Evolutionary conservation across 2,888 invertebrate species (phyloP), one percentile per base, ranked within the genome.

Genomic region (Junonia oenone): DNA sequence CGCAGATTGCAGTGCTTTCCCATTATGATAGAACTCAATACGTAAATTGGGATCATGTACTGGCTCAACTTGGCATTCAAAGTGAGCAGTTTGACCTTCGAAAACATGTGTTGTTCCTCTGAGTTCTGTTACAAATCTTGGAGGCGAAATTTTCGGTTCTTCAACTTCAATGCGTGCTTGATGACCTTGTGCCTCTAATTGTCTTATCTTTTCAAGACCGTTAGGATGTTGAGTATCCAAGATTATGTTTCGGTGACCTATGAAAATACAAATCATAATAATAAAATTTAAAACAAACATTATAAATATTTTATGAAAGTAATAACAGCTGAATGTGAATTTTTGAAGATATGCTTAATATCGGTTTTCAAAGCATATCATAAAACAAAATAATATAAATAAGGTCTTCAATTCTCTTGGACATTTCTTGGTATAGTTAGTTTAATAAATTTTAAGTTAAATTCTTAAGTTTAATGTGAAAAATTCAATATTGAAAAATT

Each of bases 81-180:
- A 97, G 86, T 99, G 98, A 58, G 98, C 97, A 1, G 96, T 95
- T 89, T 98, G 95, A 40, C 97, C 98, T 91, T 99, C 99, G 71
- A 93, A 94, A 52, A 97, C 93, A 78, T 96, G 96, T 33, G 96
- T 96, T 37, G 96, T 95, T 56, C 97, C 97, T 78, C 96, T 91
- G 19, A 98, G 91, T 76, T 97, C 96, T 0, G 97, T 95, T 27
- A 95, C 92, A 75, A 98, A 97, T 73, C 94, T 93, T 6, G 98
- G 97, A 59, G 96, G 93, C 61, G 93, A 94, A 56, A 95, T 92
- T 56, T 93, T 93, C 22, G 95, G 94, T 78, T 97, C 97, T 76
- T 96, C 96, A 6, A 97, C 92, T 88, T 97, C 97, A 56, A 95
- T 90, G 63, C 95, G 93, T 2, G 95, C 92, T 59, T 94, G 94